A percentile compares a stretch with the other conserved stretches of the same genome.
Conservation (phyloP, 1,140 invertebrate genomes). For the Aphaenogaster ashmeadi region DNA sequence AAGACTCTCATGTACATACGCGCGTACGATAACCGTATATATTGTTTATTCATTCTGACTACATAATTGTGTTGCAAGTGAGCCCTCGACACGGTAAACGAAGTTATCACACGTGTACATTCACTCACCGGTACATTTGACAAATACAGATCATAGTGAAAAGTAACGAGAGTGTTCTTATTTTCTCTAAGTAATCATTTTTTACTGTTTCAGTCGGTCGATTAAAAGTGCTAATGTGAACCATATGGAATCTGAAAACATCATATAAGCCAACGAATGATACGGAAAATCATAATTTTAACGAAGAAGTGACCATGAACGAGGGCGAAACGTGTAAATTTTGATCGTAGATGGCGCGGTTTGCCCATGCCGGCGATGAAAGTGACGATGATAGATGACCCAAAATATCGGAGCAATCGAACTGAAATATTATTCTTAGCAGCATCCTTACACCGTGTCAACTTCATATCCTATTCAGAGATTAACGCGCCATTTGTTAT, state of each 20-base stretch:
- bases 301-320: slow-evolving; percentile 41
- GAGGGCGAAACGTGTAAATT: slow-evolving; percentile 66
- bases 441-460: slow-evolving; percentile 64
- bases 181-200: not conserved
- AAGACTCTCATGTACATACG: slow-evolving; percentile 82
- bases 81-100: slow-evolving; percentile 75
- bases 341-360: slow-evolving; percentile 69
- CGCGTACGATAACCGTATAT: slow-evolving; percentile 74
- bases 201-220: not conserved
- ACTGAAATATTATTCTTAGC: slow-evolving; percentile 79
- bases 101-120: slow-evolving; percentile 82
- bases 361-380: slow-evolving; percentile 65
- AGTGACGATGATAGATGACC: slow-evolving; percentile 78
- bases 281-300: slow-evolving; percentile 53
- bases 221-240: not conserved
- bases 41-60: slow-evolving; percentile 81
- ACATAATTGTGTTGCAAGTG: slow-evolving; percentile 80
- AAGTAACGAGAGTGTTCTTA: slow-evolving; percentile 59
- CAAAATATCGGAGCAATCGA: slow-evolving; percentile 77
- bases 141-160: slow-evolving; percentile 84
- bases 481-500: slow-evolving; percentile 57
- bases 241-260: slow-evolving; percentile 1
- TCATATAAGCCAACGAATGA: slow-evolving; percentile 27
- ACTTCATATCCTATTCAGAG: slow-evolving; percentile 70
- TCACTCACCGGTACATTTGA: slow-evolving; percentile 81